Evolutionary conservation across 2,113 vertebrate genomes (phyloP).

Genomic region (Nesogale talazaci): DNA sequence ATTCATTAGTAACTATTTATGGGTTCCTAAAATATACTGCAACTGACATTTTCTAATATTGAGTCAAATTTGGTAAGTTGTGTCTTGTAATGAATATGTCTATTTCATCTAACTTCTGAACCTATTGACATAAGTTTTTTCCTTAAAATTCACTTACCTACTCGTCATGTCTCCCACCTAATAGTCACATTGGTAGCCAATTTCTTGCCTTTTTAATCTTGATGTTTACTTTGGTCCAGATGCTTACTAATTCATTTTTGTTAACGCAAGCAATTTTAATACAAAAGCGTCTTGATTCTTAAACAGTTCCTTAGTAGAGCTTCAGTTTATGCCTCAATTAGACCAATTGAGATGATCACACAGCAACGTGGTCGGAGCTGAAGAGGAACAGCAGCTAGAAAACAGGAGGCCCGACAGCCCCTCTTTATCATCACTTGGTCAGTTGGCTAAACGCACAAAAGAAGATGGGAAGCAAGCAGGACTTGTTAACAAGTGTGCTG

Average conservation of each 20-base stretch:
- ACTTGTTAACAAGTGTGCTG: slow-evolving; percentile 86
- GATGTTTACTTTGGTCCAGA: not conserved
- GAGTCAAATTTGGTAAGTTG: not conserved
- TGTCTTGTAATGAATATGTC: not conserved
- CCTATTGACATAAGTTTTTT: not conserved
- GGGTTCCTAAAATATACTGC: not conserved
- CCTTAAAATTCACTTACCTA: not conserved
- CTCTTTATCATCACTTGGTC: slow-evolving; percentile 82
- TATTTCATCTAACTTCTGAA: not conserved
- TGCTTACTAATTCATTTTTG: slow-evolving; percentile 66
- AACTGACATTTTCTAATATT: not conserved
- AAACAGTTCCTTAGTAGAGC: slow-evolving; percentile 94
- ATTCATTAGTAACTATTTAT: too few species aligned
- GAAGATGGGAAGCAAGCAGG: slow-evolving; percentile 85
- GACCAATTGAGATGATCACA: slow-evolving; percentile 93
- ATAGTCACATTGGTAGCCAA: not conserved
- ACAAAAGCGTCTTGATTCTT: slow-evolving; percentile 95
- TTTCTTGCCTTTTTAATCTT: not conserved
- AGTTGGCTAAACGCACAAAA: slow-evolving; percentile 81
- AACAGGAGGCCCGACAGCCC: slow-evolving; percentile 81
- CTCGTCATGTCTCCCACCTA: not conserved
- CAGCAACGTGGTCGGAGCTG: slow-evolving; percentile 89
- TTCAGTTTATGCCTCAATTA: slow-evolving; percentile 88
- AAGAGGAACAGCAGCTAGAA: slow-evolving; percentile 85
- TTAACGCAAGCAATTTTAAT: slow-evolving; percentile 99